Conservation (phyloP, 2,113 vertebrate genomes). For the Balaeniceps rex region DNA sequence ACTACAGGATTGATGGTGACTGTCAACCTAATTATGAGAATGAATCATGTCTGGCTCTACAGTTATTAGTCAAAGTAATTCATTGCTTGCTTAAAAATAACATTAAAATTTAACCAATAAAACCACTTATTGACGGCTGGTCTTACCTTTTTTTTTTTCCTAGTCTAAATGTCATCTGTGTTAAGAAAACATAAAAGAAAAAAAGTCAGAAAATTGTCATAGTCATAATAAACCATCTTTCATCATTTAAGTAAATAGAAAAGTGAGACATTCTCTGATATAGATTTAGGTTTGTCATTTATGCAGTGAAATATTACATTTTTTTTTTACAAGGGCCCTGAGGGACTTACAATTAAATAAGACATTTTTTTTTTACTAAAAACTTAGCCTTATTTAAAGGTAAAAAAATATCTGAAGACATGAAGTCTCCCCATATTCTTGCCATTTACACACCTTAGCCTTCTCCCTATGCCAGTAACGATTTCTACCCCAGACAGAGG, state of each 20-base stretch:
- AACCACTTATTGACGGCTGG: not conserved
- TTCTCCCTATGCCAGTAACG: not conserved
- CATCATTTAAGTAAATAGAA: slow-evolving; percentile 5
- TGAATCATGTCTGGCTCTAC: slow-evolving; percentile 5
- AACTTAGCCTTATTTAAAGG: not conserved
- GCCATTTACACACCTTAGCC: not conserved
- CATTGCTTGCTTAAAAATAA: slow-evolving; percentile 45
- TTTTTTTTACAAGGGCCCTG: not conserved
- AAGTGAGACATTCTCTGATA: not conserved
- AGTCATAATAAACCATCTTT: slow-evolving; percentile 9
- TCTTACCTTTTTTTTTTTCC: not conserved
- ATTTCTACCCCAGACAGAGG: not conserved
- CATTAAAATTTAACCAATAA: slow-evolving; percentile 23
- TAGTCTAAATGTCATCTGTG: slow-evolving; percentile 12
- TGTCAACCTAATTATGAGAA: slow-evolving; percentile 27
- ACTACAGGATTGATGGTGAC: not conserved
- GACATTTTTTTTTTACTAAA: not conserved
- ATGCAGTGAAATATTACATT: not conserved
- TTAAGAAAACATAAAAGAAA: not conserved
- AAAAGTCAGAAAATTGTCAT: not conserved
- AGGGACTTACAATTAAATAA: not conserved
- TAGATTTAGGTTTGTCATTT: not conserved
- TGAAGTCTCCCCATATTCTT: not conserved
- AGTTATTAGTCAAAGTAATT: slow-evolving; percentile 48
- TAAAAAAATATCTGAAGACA: not conserved